phyloP scores from a whole-genome alignment of 2,113 vertebrate genomes.

The Triplophysa siluroides region DNA sequence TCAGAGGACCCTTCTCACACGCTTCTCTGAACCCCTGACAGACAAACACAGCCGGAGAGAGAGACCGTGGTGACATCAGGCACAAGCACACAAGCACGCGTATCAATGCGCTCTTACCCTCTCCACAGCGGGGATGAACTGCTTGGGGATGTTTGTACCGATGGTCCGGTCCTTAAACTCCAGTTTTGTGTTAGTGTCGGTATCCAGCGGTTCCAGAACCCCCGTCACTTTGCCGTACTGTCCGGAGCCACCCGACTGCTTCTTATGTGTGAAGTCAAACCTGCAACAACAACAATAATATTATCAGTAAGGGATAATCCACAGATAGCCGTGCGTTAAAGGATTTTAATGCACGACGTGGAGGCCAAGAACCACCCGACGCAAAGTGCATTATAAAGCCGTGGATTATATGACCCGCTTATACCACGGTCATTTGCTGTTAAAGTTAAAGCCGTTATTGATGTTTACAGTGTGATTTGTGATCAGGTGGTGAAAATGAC shows the following conservation, averaged over 20 bases:
- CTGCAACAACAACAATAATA: constrained; percentile 63
- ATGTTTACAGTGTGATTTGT: too few species aligned
- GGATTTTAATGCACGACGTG: too few species aligned
- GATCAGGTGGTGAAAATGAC: too few species aligned
- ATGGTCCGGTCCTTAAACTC: constrained; percentile 91
- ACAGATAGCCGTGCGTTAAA: too few species aligned
- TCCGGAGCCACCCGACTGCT: constrained; percentile 88
- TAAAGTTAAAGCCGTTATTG: too few species aligned
- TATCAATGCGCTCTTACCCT: constrained; percentile 72
- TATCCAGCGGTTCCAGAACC: constrained; percentile 83
- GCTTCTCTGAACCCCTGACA: constrained; percentile 87
- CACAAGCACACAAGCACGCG: too few species aligned
- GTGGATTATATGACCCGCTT: too few species aligned
- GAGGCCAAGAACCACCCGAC: too few species aligned
- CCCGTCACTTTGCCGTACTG: constrained; percentile 94
- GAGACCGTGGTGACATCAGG: too few species aligned
- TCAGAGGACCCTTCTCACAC: constrained; percentile 86
- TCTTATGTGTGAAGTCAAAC: constrained; percentile 96
- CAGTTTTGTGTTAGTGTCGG: constrained; percentile 82
- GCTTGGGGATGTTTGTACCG: constrained; percentile 91
- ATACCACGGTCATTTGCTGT: too few species aligned
- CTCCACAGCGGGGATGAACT: constrained; percentile 90
- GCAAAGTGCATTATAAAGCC: too few species aligned
- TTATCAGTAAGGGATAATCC: too few species aligned
- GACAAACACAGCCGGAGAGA: background rate